Evolutionary conservation across 1,140 invertebrate species (phyloP), one percentile per base, ranked within the genome.

Genomic region (Bombus waltoni): DNA sequence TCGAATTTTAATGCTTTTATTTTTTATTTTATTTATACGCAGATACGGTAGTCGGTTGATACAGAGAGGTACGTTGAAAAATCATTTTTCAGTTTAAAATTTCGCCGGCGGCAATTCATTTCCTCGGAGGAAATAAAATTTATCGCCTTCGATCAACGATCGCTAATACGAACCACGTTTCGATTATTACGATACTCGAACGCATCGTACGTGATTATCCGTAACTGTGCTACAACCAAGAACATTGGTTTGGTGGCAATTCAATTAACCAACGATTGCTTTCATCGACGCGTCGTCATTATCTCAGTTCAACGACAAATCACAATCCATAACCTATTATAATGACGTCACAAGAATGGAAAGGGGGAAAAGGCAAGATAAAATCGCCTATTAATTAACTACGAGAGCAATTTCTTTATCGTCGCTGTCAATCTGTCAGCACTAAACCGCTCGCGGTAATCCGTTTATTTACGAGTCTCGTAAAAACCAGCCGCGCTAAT

Each of bases 31-130:
- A 38, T 68, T 28, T 53, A 38, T 25, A 42, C 38, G 25, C 0
- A 10, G 6, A 40, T 0, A 1, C 15, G 2, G 40, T 13, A 2
- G 1, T 25, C 1, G 10, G n/a, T 18, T 28, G 22, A 22, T 47
- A 32, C 6, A 28, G 3, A 4, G 42, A 11, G 2, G 0, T 13
- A 3, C 22, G 4, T 44, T 78, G 35, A 4, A 71, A 59, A 53
- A 59, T 62, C 59, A 79, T 84, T 25, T 53, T 18, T 10, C 18
- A 32, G 8, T 71, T 78, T 84, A 59, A 78, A 62, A 62, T 84
- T 28, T n/a, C 22, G 13, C 28, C 25, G 25, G 22, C 22, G 40
- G 25, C 15, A 53, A 38, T 9, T 40, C 8, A 9, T 65, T 53
- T 40, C 38, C 5, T 9, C n/a, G 15, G 10, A 18, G 32, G 11